phyloP scores from a whole-genome alignment of 2,888 invertebrate species.

The Bedellia somnulentella region DNA sequence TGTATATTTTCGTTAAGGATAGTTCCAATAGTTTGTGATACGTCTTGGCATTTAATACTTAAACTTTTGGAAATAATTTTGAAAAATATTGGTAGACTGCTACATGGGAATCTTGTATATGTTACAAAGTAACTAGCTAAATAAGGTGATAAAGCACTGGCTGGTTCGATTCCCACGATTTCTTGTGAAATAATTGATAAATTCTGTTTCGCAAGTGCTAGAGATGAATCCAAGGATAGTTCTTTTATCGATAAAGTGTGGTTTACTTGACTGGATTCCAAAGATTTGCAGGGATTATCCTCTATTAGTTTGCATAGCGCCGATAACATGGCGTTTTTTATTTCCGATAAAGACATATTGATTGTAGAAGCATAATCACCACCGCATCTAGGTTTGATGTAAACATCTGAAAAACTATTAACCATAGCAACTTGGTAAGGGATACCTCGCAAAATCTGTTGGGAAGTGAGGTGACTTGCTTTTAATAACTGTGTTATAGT shows the following conservation, averaged over 20 bases:
- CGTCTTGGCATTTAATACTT: too few relatives aligned
- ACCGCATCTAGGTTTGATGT: slow-evolving; percentile 58
- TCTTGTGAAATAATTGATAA: slow-evolving; percentile 21
- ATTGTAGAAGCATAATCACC: slow-evolving; percentile 30
- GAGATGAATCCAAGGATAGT: slow-evolving; percentile 48
- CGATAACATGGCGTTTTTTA: slow-evolving; percentile 47
- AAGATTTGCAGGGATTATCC: slow-evolving; percentile 10
- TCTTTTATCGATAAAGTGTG: slow-evolving; percentile 41
- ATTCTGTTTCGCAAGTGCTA: slow-evolving; percentile 60
- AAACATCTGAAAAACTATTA: slow-evolving; percentile 66
- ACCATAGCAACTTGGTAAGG: slow-evolving; percentile 53
- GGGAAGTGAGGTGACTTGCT: slow-evolving; percentile 64
- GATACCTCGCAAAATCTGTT: slow-evolving; percentile 66
- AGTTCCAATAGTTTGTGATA: too few relatives aligned
- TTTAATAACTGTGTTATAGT: slow-evolving; percentile 67
- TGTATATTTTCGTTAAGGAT: too few relatives aligned
- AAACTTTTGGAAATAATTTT: too few relatives aligned
- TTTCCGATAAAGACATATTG: slow-evolving; percentile 42
- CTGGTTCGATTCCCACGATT: not conserved
- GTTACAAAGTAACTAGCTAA: too few relatives aligned
- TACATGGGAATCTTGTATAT: too few relatives aligned
- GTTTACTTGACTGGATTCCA: slow-evolving; percentile 12
- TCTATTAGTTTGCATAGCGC: slow-evolving; percentile 20
- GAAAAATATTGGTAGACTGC: too few relatives aligned
- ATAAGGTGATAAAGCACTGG: too few relatives aligned